Evolutionary conservation across 2,888 invertebrate species (phyloP), one percentile per base, ranked within the genome.

Genomic region (Clostera curtula): DNA sequence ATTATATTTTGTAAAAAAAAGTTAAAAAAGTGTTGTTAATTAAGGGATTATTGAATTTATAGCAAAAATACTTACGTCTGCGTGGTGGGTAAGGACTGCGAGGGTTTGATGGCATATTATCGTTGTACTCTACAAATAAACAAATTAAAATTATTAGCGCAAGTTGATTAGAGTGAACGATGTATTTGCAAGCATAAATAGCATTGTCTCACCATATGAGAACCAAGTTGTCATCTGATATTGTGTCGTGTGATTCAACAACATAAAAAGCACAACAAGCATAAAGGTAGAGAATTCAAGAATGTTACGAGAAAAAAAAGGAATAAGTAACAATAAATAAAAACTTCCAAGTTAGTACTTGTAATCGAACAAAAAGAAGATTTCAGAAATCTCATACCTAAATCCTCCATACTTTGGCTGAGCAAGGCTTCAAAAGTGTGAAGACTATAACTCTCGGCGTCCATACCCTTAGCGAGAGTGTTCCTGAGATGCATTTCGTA

Each of bases 401-500:
- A 86, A 83, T 96, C 96, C 76, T 96, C 96, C 95, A 96, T 95
- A 80, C 95, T 96, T 77, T 96, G 96, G 27, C 95, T 93, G 38
- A 96, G 86, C 36, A 96, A 85, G 31, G 96, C 95, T 77, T 96
- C 96, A 60, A 96, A 96, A 1, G 96, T 96, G 64, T 96, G 96
- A 46, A 96, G 85, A 67, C 95, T 95, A 75, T 95, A 96, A 67
- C 95, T 95, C 75, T 96, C 96, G 4, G 96, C 96, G 58, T 96
- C 96, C 93, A 96, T 94, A 44, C 96, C 96, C 72, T 96, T 95
- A 41, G 96, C 96, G 39, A 96, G 82, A 0, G 96, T 96, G 66
- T 96, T 96, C 39, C 96, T 86, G 30, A 96, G 87, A 69, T 96
- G 96, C 93, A 95, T 95, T 83, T 96, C 96, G 60, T 96, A 96